Percentiles rank a stretch among this genome's conserved stretches.
These are phyloP conservation scores for Engraulis encrasicolus DNA, from an alignment of 2,113 vertebrate species.

Conservation along the genomic window DNA sequence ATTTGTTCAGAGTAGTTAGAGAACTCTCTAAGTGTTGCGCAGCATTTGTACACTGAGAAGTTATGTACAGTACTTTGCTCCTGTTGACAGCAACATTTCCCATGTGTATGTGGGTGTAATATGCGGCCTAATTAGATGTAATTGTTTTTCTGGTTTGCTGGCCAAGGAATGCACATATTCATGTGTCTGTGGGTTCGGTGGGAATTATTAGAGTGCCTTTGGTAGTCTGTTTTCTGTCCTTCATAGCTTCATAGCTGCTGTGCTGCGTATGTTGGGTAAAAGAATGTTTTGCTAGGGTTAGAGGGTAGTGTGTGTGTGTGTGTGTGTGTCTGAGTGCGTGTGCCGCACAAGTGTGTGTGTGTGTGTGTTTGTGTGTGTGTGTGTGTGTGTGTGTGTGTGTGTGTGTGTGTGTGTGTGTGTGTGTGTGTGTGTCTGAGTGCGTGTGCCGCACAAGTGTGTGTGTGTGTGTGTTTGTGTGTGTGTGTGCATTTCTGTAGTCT, in stretches of 20 bases:
- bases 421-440: not conserved
- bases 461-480: not conserved
- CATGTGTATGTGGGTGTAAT: not conserved
- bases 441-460: too few relatives aligned
- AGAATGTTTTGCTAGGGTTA: not conserved
- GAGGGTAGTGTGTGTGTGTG: too few relatives aligned
- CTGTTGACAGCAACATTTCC: not conserved
- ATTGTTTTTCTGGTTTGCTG: not conserved
- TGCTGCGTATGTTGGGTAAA: not conserved
- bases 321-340: not conserved
- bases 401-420: not conserved
- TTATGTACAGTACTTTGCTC: not conserved
- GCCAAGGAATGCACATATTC: not conserved
- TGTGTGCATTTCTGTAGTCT: too few relatives aligned
- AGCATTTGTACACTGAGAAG: too few relatives aligned
- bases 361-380: too few relatives aligned
- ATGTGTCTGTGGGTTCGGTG: not conserved
- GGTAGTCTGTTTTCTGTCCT: not conserved
- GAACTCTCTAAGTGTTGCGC: too few relatives aligned
- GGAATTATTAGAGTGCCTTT: not conserved
- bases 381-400: not conserved
- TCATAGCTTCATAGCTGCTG: not conserved
- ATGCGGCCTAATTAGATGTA: not conserved
- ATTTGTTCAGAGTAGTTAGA: too few relatives aligned
- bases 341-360: too few relatives aligned